A percentile compares a stretch with the other conserved stretches of the same genome.
These are phyloP conservation scores for Drosophila anomalipes DNA, from an alignment of 2,888 invertebrate genomes.

Conservation along the genomic window DNA sequence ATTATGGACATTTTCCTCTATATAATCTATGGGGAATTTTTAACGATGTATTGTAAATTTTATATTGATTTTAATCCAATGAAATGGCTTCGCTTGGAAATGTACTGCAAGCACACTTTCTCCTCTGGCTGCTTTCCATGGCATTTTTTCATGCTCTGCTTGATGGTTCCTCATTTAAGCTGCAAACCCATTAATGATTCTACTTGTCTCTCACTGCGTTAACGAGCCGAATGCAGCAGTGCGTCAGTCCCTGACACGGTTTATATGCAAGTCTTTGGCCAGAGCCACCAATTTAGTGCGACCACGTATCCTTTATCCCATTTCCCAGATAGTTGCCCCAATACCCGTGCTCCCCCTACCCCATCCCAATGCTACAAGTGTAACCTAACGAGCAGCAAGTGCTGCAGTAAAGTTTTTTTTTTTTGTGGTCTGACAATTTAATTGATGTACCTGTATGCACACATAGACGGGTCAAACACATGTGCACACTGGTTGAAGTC, in stretches of 20 bases:
- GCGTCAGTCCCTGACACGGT: constrained; percentile 65
- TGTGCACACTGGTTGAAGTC: constrained; percentile 21
- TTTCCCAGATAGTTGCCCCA: constrained; percentile 31
- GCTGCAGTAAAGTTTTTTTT: constrained; percentile 40
- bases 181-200: constrained; percentile 51
- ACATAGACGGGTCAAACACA: constrained; percentile 38
- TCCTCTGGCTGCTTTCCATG: not conserved
- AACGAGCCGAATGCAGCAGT: constrained; percentile 59
- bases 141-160: constrained; percentile 16
- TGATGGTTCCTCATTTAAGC: constrained; percentile 25
- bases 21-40: not conserved
- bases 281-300: constrained; percentile 59
- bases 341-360: not conserved
- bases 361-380: constrained; percentile 15
- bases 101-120: not conserved
- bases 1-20: not conserved
- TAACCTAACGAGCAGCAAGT: constrained; percentile 72
- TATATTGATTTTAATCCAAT: not conserved
- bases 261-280: constrained; percentile 38
- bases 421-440: constrained; percentile 70
- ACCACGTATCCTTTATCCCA: constrained; percentile 52
- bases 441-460: constrained; percentile 72
- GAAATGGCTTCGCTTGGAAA: not conserved
- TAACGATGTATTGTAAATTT: not conserved
- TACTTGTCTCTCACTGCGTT: constrained; percentile 31